These are phyloP conservation scores for Camponotus vicinus DNA, from an alignment of 1,140 invertebrate genomes.

Conservation along the genomic window DNA sequence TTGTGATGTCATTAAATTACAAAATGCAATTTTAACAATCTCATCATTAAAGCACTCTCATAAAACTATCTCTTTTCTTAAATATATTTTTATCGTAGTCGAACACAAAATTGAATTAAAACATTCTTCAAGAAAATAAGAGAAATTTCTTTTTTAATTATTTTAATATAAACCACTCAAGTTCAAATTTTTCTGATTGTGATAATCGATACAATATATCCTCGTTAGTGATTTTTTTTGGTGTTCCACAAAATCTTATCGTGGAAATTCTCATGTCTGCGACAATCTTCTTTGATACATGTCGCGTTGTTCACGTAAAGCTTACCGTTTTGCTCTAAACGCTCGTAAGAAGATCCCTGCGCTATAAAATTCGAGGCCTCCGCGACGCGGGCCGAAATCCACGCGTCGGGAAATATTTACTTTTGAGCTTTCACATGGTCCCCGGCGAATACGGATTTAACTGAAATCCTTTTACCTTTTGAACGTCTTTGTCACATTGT, in stretches of 20 bases:
- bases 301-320: neutral
- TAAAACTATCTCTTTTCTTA: too few relatives aligned
- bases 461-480: conserved; percentile 66
- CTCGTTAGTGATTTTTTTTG: neutral
- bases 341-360: conserved; percentile 30
- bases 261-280: neutral
- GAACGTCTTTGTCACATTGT: conserved; percentile 63
- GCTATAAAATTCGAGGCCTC: conserved; percentile 44
- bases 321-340: conserved; percentile 45
- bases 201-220: neutral
- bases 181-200: neutral
- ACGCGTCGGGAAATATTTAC: conserved; percentile 68
- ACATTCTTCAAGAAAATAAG: neutral
- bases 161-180: neutral
- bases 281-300: conserved; percentile 13
- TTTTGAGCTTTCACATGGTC: conserved; percentile 62
- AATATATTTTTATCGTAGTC: neutral
- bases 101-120: neutral
- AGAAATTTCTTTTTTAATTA: neutral
- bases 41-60: too few relatives aligned
- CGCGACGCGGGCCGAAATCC: conserved; percentile 56
- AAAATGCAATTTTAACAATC: neutral
- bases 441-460: conserved; percentile 67
- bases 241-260: neutral
- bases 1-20: neutral